phyloP scores from a whole-genome alignment of 2,797 vertebrate genomes.

The Capromys pilorides region DNA sequence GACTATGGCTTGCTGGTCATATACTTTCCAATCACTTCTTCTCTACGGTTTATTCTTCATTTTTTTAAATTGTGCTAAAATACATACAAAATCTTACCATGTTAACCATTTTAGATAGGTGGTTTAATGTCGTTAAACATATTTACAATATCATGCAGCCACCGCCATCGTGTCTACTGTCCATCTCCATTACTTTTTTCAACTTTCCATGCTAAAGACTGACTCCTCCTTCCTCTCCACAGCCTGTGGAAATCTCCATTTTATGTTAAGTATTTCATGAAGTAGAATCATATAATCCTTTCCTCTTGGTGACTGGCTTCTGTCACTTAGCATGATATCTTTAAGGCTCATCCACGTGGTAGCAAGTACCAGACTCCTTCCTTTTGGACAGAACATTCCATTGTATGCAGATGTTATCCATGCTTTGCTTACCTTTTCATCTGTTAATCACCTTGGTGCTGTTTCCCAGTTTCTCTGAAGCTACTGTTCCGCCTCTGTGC shows the following conservation, averaged over 20 bases:
- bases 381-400: not conserved
- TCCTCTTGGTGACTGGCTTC: not conserved
- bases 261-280: not conserved
- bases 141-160: not conserved
- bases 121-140: not conserved
- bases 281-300: not conserved
- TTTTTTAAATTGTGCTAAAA: not conserved
- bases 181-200: not conserved
- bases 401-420: not conserved
- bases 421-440: not conserved
- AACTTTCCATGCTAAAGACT: not conserved
- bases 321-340: not conserved
- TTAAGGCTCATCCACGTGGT: not conserved
- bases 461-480: not conserved
- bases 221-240: not conserved
- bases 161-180: not conserved
- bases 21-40: not conserved
- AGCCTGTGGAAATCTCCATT: not conserved
- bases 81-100: not conserved
- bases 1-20: not conserved
- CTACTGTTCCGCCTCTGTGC: not conserved
- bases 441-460: no score
- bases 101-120: not conserved
- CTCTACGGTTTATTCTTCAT: not conserved
- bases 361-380: not conserved